Percentiles rank a stretch among this genome's conserved stretches.
Conservation (phyloP, 2,797 vertebrate genomes). For the Sebastes iracundus region DNA sequence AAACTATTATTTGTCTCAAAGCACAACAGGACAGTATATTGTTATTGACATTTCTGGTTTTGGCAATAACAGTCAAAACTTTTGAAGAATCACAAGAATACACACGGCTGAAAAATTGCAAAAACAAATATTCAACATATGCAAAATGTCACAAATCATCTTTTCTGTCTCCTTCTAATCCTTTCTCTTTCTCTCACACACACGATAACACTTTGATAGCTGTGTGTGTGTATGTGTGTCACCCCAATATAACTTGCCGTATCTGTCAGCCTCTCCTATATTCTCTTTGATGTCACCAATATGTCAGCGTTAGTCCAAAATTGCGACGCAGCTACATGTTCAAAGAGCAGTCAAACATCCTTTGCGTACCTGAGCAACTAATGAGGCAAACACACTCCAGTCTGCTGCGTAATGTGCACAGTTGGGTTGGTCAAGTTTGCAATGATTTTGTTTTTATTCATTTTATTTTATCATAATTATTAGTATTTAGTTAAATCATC, state of each 20-base stretch:
- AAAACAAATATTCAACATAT: constrained; percentile 18
- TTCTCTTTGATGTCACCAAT: constrained; percentile 74
- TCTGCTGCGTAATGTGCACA: background rate
- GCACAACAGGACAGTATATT: background rate
- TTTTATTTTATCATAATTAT: background rate
- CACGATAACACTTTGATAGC: constrained; percentile 42
- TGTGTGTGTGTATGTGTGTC: constrained; percentile 41
- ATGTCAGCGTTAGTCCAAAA: constrained; percentile 50
- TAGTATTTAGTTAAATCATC: background rate
- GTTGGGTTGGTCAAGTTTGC: background rate
- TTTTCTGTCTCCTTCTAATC: background rate
- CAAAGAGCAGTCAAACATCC: constrained; percentile 55
- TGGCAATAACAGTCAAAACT: background rate
- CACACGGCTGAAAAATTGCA: background rate
- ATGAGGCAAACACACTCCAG: constrained; percentile 47
- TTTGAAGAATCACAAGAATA: background rate
- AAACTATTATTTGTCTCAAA: background rate
- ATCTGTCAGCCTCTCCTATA: constrained; percentile 40
- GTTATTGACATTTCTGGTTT: constrained; percentile 17
- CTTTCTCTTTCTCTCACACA: background rate
- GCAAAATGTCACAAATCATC: constrained; percentile 30
- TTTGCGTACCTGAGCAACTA: constrained; percentile 42
- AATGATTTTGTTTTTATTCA: background rate
- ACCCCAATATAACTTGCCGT: constrained; percentile 18
- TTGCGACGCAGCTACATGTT: constrained; percentile 37